These are phyloP conservation scores for Apodemus sylvaticus DNA, from an alignment of 2,113 vertebrate species.

Conservation along the genomic window DNA sequence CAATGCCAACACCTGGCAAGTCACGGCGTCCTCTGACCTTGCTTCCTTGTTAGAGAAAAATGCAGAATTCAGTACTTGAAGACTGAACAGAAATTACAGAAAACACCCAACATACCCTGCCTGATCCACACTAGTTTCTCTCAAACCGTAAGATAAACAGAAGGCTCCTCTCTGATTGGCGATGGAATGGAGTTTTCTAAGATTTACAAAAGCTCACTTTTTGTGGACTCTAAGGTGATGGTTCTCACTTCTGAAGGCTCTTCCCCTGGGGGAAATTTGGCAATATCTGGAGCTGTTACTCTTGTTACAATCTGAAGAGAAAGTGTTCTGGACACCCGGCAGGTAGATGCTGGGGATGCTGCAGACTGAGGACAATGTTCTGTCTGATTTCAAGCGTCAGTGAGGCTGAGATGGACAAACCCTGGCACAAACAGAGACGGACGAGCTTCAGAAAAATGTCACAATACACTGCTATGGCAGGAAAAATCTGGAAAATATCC, in stretches of 20 bases:
- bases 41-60: neutral
- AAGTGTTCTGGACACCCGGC: neutral
- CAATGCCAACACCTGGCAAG: accelerated
- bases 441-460: neutral
- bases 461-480: neutral
- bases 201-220: neutral
- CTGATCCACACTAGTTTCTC: neutral
- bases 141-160: neutral
- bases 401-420: neutral
- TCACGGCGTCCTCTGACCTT: neutral
- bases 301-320: neutral
- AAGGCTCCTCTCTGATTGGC: neutral
- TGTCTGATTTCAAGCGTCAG: neutral
- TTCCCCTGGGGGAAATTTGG: neutral
- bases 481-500: neutral
- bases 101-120: neutral
- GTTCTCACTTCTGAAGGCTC: neutral
- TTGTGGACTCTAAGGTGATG: neutral
- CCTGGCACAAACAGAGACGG: neutral
- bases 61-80: neutral
- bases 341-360: neutral
- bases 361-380: neutral
- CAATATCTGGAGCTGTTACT: neutral
- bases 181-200: neutral
- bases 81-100: neutral